phyloP scores from a whole-genome alignment of 2,797 vertebrate genomes.

The Distichodus sexfasciatus region DNA sequence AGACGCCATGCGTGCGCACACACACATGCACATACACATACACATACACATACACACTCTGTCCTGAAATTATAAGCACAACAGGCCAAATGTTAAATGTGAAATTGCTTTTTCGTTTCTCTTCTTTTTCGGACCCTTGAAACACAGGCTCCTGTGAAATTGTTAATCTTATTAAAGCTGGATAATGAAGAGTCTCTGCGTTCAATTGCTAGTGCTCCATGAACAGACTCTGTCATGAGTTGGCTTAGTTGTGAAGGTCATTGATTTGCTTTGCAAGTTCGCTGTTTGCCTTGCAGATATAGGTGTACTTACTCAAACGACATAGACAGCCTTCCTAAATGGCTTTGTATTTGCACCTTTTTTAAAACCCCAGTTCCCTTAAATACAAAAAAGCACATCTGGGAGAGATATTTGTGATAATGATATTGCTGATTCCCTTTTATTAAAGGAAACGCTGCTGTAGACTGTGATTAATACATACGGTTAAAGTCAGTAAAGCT shows the following conservation, averaged over 20 bases:
- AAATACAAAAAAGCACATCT: neutral
- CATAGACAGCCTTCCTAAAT: neutral
- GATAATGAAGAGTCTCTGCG: no score
- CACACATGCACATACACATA: conserved; percentile 11
- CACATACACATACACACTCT: conserved; percentile 22
- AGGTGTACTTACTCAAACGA: neutral
- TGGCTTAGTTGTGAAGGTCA: conserved; percentile 15
- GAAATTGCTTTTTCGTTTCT: conserved; percentile 49
- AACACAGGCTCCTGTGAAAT: conserved; percentile 48
- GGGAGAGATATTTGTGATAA: neutral
- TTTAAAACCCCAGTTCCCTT: neutral
- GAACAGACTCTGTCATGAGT: neutral
- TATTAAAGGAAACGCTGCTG: no score
- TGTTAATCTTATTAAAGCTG: conserved; percentile 40
- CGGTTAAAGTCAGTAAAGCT: neutral
- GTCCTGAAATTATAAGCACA: conserved; percentile 43
- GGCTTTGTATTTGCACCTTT: neutral
- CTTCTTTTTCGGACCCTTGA: conserved; percentile 44
- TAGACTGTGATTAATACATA: no score
- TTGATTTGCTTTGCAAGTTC: conserved; percentile 11
- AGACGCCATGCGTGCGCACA: conserved; percentile 38
- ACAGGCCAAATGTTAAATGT: conserved; percentile 53
- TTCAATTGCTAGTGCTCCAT: no score
- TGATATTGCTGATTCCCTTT: neutral
- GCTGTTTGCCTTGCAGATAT: neutral